Conservation (phyloP, 1,140 invertebrate genomes). For the Saxidomus purpurata region DNA sequence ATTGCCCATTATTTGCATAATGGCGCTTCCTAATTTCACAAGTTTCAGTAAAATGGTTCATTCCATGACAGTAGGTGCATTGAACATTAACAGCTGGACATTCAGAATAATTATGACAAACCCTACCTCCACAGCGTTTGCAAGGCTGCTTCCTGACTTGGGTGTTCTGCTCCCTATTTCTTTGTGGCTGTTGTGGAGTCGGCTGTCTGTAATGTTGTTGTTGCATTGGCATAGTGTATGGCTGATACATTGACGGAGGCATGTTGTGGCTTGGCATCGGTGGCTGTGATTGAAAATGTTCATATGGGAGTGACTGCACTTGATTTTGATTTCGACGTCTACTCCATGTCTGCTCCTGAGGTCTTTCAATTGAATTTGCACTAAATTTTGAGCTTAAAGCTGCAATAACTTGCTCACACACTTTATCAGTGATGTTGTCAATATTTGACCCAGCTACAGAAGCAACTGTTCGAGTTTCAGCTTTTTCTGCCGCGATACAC, state of each 20-base stretch:
- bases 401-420: neutral
- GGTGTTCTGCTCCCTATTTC: neutral
- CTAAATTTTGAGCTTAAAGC: neutral
- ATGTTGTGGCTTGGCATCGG: no score
- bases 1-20: neutral
- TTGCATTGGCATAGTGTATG: no score
- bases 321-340: no score
- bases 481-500: neutral
- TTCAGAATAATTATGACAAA: constrained; percentile 33
- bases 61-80: neutral
- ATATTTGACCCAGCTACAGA: neutral
- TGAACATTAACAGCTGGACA: neutral
- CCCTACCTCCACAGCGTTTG: constrained; percentile 61
- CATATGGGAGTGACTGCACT: no score
- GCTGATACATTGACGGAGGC: neutral
- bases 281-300: no score
- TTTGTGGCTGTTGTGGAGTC: neutral
- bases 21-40: neutral
- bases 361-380: neutral
- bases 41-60: neutral
- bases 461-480: neutral
- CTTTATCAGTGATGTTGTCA: neutral
- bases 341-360: neutral
- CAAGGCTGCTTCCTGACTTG: constrained; percentile 50
- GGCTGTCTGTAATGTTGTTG: neutral